Percentiles rank a stretch among this genome's conserved stretches.
phyloP scores from a whole-genome alignment of 2,888 invertebrate genomes.

The Nemapogon koenigi region DNA sequence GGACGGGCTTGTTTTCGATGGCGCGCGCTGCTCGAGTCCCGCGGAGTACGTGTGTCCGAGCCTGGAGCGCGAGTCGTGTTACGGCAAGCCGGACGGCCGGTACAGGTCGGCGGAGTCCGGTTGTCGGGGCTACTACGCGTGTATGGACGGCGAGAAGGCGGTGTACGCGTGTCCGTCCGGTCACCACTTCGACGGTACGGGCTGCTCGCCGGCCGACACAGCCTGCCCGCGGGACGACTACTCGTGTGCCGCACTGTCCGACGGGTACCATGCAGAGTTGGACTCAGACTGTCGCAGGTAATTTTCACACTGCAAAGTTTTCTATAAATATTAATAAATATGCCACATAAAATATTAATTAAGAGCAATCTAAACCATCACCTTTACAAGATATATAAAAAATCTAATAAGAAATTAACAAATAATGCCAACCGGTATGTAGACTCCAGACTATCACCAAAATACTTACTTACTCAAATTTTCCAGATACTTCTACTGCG shows the following conservation, averaged over 20 bases:
- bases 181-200: slow-evolving; percentile 61
- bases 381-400: no score
- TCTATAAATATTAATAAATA: no score
- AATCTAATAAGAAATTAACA: no score
- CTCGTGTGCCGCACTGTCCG: slow-evolving; percentile 52
- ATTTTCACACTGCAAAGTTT: no score
- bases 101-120: slow-evolving; percentile 55
- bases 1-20: slow-evolving; percentile 45
- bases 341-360: no score
- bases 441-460: no score
- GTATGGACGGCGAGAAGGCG: slow-evolving; percentile 61
- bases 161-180: slow-evolving; percentile 62
- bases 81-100: slow-evolving; percentile 58
- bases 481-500: slow-evolving; percentile 65
- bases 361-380: no score
- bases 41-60: slow-evolving; percentile 48
- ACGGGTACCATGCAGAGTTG: slow-evolving; percentile 65
- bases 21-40: slow-evolving; percentile 40
- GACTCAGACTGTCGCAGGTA: slow-evolving; percentile 59
- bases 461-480: slow-evolving; percentile 26
- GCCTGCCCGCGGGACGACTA: slow-evolving; percentile 42
- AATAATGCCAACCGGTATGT: no score
- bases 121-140: slow-evolving; percentile 67
- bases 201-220: slow-evolving; percentile 44
- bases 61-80: slow-evolving; percentile 55